Base-by-base conservation (phyloP, 1,140 invertebrate genomes). In the Teleogryllus occipitalis region DNA sequence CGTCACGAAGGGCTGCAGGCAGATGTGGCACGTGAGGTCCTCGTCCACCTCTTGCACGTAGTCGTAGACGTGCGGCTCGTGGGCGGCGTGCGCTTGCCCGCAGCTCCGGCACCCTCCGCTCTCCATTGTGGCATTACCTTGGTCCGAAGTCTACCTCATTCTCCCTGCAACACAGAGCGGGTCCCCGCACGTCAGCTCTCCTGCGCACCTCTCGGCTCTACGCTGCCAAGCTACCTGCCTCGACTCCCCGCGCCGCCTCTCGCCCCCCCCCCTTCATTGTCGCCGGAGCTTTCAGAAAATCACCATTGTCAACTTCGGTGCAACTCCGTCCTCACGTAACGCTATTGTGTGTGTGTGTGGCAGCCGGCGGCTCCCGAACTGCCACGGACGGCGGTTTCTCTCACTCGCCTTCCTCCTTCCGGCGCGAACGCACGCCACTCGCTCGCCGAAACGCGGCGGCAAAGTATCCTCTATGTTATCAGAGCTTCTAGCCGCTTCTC, bases 1-100 rank as follows among this genome's bases (percentile, higher is more conserved):
- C 22, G 81, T 82, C 47, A 84, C 84, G 75, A 84, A 83, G 6
- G 83, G 84, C 81, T 85, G 88, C 8, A 89, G 84, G 80, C 88
- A 89, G 49, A 89, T 87, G 80, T 88, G 86, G 81, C 88, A 89
- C 80, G 85, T 87, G 27, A 89, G 82, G 80, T 89, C 88, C 81
- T 88, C 87, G 81, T 89, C 88, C 15, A 89, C 87, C n/a, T 87
- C 84, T 76, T 86, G 85, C 75, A 85, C 84, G 82, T 89, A 89
- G 84, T 89, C 87, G 81, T 89, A 89, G 21, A 89, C 82, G 83
- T 89, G 88, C 18, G 86, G 87, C 76, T 87, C 87, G 80, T 87
- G 83, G 0, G 84, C 82, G 80, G 85, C 84, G 82, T 89, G 88
- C 39, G 85, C 83, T 82, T 89, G 87, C 8, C 87, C 88, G 83